Evolutionary conservation across 2,797 vertebrate species (phyloP).

Genomic region (Huso huso): DNA sequence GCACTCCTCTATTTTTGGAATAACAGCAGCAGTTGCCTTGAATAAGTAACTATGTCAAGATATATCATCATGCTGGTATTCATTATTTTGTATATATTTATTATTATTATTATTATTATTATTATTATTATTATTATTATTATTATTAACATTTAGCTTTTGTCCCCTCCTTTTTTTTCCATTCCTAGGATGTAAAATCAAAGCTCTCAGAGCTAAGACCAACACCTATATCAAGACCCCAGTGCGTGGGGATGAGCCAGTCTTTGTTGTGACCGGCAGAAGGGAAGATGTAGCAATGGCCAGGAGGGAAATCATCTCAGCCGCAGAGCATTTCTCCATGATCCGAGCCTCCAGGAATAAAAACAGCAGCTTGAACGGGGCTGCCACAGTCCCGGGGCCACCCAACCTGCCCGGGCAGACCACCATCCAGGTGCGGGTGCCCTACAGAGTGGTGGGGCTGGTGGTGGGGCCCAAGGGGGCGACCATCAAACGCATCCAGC

Average conservation of each 20-base stretch:
- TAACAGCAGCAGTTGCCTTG: conserved; percentile 18
- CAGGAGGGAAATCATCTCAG: conserved; percentile 90
- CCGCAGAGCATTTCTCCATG: conserved; percentile 93
- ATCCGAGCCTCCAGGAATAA: conserved; percentile 91
- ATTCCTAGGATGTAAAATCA: conserved; percentile 89
- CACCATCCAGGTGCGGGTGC: conserved; percentile 93
- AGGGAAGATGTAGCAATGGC: conserved; percentile 96
- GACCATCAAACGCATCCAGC: conserved; percentile 93
- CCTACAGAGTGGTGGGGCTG: conserved; percentile 88
- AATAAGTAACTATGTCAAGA: conserved; percentile 29
- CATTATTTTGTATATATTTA: conserved; percentile 31
- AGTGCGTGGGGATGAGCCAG: conserved; percentile 90
- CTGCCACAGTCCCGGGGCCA: conserved; percentile 68
- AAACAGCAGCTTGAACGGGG: conserved; percentile 71
- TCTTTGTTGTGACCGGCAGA: conserved; percentile 92
- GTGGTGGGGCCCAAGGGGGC: conserved; percentile 92
- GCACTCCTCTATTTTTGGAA: conserved; percentile 33
- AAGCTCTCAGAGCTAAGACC: conserved; percentile 92
- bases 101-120: conserved; percentile 19
- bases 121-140: conserved; percentile 16
- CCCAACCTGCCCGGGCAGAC: conserved; percentile 89
- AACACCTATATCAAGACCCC: conserved; percentile 98
- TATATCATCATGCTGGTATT: conserved; percentile 45
- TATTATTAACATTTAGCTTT: not conserved
- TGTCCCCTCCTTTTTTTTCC: conserved; percentile 4